Conservation (phyloP, 2,888 invertebrate species). For the Seladonia tumulorum region DNA sequence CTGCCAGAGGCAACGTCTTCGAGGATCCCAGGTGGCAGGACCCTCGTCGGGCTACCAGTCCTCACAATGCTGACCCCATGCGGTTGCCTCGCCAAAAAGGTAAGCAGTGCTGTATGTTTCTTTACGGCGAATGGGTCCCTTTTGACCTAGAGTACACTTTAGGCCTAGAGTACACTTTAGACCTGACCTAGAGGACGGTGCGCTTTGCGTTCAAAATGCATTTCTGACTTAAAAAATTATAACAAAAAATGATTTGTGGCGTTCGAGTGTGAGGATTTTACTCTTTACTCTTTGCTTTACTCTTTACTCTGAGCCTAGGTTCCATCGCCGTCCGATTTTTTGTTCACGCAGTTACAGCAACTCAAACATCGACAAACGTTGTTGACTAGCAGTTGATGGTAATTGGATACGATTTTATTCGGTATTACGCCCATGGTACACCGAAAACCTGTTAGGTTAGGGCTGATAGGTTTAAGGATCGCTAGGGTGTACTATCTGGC, state of each 20-base stretch:
- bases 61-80: constrained; percentile 17
- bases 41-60: constrained; percentile 36
- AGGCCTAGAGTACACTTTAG: too few relatives aligned
- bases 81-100: constrained; percentile 30
- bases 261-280: too few relatives aligned
- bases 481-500: background rate
- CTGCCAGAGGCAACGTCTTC: constrained; percentile 44
- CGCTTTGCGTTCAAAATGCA: too few relatives aligned
- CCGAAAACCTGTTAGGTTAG: constrained; percentile 3
- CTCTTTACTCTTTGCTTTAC: too few relatives aligned
- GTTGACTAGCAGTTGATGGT: background rate
- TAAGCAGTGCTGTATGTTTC: constrained; percentile 21
- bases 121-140: background rate
- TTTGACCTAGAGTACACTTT: background rate
- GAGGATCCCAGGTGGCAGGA: constrained; percentile 33
- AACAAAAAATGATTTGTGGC: too few relatives aligned
- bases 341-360: background rate
- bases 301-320: too few relatives aligned
- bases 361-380: background rate
- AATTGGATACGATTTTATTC: background rate
- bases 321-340: too few relatives aligned
- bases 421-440: background rate
- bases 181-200: too few relatives aligned
- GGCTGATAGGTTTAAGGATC: background rate
- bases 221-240: too few relatives aligned